phyloP scores from a whole-genome alignment of 2,888 invertebrate species.

The Xylota segnis region DNA sequence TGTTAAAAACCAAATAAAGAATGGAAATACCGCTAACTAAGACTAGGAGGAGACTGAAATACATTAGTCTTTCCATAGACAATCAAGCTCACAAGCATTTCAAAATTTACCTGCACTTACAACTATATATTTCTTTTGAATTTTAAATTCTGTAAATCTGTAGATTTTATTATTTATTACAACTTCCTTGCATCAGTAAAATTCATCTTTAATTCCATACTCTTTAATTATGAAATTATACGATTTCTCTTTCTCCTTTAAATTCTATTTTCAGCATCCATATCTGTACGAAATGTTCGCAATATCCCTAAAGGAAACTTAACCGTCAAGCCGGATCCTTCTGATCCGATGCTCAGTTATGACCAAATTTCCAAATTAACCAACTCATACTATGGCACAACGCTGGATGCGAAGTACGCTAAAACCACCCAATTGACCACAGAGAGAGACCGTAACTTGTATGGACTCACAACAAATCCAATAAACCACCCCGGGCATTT shows the following conservation, averaged over 20 bases:
- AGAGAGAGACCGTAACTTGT: conserved; percentile 63
- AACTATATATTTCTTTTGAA: background rate
- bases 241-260: background rate
- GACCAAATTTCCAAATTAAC: conserved; percentile 82
- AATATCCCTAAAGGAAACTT: conserved; percentile 84
- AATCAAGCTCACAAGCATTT: conserved; percentile 32
- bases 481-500: conserved; percentile 24
- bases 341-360: conserved; percentile 81
- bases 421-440: conserved; percentile 82
- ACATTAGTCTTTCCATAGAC: too few species aligned
- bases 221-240: background rate
- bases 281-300: conserved; percentile 86
- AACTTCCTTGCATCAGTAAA: background rate
- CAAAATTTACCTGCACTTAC: conserved; percentile 17
- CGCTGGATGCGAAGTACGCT: conserved; percentile 82
- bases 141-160: background rate
- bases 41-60: too few species aligned
- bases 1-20: too few species aligned
- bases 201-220: background rate
- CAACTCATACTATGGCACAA: conserved; percentile 82
- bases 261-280: conserved; percentile 87
- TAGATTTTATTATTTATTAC: background rate
- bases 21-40: too few species aligned
- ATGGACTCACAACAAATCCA: conserved; percentile 70
- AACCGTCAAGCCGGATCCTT: conserved; percentile 84